Evolutionary conservation across 2,797 vertebrate genomes (phyloP).

Genomic region (Coccyzus lansbergi): DNA sequence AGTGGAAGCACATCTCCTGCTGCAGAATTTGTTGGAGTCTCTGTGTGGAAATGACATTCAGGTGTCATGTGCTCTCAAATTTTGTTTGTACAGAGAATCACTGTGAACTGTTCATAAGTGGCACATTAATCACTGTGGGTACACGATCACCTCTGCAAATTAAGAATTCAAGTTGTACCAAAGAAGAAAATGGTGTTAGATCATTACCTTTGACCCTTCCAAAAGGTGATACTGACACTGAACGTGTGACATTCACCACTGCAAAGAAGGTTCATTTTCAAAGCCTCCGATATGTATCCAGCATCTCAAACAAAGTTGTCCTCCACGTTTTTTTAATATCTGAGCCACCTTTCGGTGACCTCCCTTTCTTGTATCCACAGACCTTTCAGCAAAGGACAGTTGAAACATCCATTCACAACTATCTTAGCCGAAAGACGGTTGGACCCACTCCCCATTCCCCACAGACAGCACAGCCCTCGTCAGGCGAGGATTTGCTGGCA

Average conservation of each 20-base stretch:
- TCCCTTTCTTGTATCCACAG: background rate
- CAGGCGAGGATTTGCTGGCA: background rate
- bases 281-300: background rate
- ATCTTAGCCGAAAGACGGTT: background rate
- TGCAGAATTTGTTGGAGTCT: too few relatives aligned
- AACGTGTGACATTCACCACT: background rate
- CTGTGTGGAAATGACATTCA: too few relatives aligned
- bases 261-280: background rate
- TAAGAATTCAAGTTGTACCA: too few relatives aligned
- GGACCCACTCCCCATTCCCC: background rate
- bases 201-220: background rate
- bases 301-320: too few relatives aligned
- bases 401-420: background rate
- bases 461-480: background rate
- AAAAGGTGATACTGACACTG: background rate
- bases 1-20: too few relatives aligned
- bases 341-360: background rate
- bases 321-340: background rate
- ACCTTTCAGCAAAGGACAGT: background rate
- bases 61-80: too few relatives aligned
- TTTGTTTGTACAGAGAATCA: too few relatives aligned
- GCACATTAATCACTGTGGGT: too few relatives aligned
- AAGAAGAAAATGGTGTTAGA: background rate
- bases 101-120: too few relatives aligned
- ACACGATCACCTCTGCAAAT: too few relatives aligned